These are phyloP conservation scores for Aphodius sticticus DNA, from an alignment of 2,888 invertebrate species.

Conservation along the genomic window DNA sequence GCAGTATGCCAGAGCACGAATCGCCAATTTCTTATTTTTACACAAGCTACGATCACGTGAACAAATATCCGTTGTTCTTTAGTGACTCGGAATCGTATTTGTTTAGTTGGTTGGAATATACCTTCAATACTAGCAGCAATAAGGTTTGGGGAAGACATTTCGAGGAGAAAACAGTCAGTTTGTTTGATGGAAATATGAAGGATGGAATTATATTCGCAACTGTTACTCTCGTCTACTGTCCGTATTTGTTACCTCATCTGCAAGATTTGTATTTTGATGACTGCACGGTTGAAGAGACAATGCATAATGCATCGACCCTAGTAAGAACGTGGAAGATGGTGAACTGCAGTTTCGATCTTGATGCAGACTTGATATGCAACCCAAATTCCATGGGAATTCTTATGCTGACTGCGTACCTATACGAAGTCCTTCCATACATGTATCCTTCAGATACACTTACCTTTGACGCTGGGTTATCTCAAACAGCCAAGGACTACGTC, in stretches of 20 bases:
- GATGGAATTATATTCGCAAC: conserved; percentile 67
- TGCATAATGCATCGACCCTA: conserved; percentile 68
- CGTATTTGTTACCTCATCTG: conserved; percentile 63
- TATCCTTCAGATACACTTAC: conserved; percentile 59
- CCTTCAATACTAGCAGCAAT: conserved; percentile 54
- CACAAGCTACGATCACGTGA: background rate
- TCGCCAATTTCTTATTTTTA: background rate
- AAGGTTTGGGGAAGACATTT: conserved; percentile 11
- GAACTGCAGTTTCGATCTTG: conserved; percentile 65
- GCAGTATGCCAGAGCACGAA: background rate
- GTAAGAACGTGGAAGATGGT: conserved; percentile 65
- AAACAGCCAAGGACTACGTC: conserved; percentile 58
- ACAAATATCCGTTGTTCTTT: conserved; percentile 23
- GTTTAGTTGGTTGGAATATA: conserved; percentile 58
- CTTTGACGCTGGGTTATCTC: conserved; percentile 62
- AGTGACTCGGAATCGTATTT: conserved; percentile 51
- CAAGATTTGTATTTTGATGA: conserved; percentile 61
- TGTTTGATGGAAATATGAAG: conserved; percentile 64
- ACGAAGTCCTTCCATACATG: conserved; percentile 65
- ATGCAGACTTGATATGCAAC: conserved; percentile 62
- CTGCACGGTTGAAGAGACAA: conserved; percentile 55
- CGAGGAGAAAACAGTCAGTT: conserved; percentile 41
- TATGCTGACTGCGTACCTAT: conserved; percentile 64
- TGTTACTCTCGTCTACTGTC: conserved; percentile 66
- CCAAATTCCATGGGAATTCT: conserved; percentile 68